A percentile compares a stretch with the other conserved stretches of the same genome.
Evolutionary conservation across 2,797 vertebrate genomes (phyloP).

Genomic region (Bradypus variegatus): DNA sequence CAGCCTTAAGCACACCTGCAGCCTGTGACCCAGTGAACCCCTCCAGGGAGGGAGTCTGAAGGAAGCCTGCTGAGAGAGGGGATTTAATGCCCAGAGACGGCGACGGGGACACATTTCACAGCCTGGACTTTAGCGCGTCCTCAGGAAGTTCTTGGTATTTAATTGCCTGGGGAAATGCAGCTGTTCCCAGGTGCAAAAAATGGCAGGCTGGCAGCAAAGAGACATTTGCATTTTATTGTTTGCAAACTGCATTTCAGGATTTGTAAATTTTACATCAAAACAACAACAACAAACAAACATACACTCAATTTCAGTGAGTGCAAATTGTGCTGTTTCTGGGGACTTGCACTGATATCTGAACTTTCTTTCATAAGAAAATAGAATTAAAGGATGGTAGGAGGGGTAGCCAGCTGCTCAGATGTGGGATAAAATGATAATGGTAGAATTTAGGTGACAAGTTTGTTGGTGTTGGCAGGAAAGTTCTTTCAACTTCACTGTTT

Average conservation of each 20-base stretch:
- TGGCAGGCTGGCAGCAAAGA: rapidly evolving
- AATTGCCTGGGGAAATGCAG: neutral
- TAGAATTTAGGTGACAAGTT: rapidly evolving
- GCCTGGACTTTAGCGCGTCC: rapidly evolving
- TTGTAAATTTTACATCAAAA: neutral
- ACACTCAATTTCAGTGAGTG: neutral
- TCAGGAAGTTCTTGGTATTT: rapidly evolving
- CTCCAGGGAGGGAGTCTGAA: neutral
- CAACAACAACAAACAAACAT: rapidly evolving
- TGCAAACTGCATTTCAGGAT: rapidly evolving
- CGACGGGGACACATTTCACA: rapidly evolving
- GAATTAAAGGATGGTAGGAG: neutral
- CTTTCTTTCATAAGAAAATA: no score
- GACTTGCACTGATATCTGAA: rapidly evolving
- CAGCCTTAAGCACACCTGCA: no score
- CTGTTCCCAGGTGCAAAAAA: neutral
- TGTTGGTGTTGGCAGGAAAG: neutral
- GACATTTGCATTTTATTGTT: neutral
- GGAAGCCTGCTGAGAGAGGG: neutral
- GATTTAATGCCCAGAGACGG: neutral
- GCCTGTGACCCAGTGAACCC: neutral
- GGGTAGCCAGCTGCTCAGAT: neutral
- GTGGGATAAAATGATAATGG: no score
- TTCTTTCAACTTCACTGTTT: rapidly evolving
- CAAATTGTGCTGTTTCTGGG: neutral